Evolutionary conservation across 92 coral and sea anemone species (phyloP).

Genomic region (Umimayanthus chanpuru): DNA sequence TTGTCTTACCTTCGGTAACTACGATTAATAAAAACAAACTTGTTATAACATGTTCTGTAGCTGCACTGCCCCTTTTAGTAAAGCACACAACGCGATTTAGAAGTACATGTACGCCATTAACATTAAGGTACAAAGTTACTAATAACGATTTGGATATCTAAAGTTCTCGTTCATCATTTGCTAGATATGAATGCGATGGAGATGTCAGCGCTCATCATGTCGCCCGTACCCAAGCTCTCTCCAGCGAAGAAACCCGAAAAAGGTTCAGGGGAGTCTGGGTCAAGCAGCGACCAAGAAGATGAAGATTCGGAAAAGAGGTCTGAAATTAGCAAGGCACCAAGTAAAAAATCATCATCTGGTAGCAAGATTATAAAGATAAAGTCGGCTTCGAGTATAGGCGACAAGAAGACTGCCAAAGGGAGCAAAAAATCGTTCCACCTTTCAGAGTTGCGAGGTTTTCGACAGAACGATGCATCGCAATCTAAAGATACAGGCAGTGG

Average conservation of each 20-base stretch:
- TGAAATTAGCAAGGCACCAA: constrained; percentile 1
- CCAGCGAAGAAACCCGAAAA: constrained; percentile 59
- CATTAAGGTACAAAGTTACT: not conserved
- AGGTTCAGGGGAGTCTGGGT: constrained; percentile 10
- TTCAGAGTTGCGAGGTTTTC: constrained; percentile 32
- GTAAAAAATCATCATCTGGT: not conserved
- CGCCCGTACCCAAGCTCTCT: constrained; percentile 77
- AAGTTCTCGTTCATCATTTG: not conserved
- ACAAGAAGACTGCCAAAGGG: constrained; percentile 11
- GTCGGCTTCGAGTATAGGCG: not conserved
- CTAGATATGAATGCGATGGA: constrained; percentile 95
- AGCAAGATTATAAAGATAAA: constrained; percentile 15
- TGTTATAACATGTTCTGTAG: not conserved
- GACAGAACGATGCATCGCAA: constrained; percentile 19
- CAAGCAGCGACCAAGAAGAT: constrained; percentile 5
- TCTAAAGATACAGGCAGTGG: constrained; percentile 42
- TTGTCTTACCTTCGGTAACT: no score
- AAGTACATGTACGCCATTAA: no score
- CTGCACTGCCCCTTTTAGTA: no score
- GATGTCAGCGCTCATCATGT: constrained; percentile 88
- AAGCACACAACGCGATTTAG: not conserved
- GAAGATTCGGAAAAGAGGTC: constrained; percentile 23
- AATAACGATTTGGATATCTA: no score
- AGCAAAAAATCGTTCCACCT: constrained; percentile 25
- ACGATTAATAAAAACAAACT: not conserved